These are phyloP conservation scores for Apocrypta bakeri DNA, from an alignment of 1,140 invertebrate species.

Conservation along the genomic window DNA sequence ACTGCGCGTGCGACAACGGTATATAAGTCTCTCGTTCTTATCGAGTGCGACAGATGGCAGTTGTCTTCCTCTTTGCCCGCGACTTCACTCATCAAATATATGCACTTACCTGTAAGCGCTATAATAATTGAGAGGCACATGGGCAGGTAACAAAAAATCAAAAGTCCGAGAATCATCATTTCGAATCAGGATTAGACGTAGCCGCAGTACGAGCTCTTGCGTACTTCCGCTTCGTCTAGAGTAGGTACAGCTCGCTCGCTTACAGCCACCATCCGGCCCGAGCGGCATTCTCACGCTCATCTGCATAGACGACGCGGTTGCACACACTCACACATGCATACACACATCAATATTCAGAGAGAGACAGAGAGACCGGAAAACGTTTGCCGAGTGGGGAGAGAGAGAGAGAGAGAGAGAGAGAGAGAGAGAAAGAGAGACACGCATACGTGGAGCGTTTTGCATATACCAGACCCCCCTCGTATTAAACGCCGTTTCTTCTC, in stretches of 20 bases:
- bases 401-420: slow-evolving; percentile 43
- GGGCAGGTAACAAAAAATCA: background rate
- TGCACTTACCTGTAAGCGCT: background rate
- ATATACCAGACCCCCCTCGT: slow-evolving; percentile 68
- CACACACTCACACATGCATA: slow-evolving; percentile 36
- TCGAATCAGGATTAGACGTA: background rate
- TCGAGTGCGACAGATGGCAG: slow-evolving; percentile 66
- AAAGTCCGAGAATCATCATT: background rate
- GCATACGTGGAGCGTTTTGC: slow-evolving; percentile 60
- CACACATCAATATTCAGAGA: slow-evolving; percentile 70
- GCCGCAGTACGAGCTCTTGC: slow-evolving; percentile 25
- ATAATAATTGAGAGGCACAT: background rate
- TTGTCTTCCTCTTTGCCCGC: slow-evolving; percentile 53
- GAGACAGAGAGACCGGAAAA: slow-evolving; percentile 63
- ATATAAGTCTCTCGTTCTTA: slow-evolving; percentile 60
- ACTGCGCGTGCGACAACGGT: slow-evolving; percentile 52
- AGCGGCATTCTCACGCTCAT: slow-evolving; percentile 73
- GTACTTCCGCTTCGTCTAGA: slow-evolving; percentile 65
- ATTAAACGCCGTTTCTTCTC: slow-evolving; percentile 63
- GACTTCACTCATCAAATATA: background rate
- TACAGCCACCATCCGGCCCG: slow-evolving; percentile 70
- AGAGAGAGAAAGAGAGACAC: slow-evolving; percentile 21
- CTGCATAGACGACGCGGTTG: slow-evolving; percentile 66
- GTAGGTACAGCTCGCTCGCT: slow-evolving; percentile 55
- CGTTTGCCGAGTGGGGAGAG: slow-evolving; percentile 55